A percentile compares a stretch with the other conserved stretches of the same genome.
Conservation (phyloP, 2,113 vertebrate genomes). For the Chaetodon auriga region DNA sequence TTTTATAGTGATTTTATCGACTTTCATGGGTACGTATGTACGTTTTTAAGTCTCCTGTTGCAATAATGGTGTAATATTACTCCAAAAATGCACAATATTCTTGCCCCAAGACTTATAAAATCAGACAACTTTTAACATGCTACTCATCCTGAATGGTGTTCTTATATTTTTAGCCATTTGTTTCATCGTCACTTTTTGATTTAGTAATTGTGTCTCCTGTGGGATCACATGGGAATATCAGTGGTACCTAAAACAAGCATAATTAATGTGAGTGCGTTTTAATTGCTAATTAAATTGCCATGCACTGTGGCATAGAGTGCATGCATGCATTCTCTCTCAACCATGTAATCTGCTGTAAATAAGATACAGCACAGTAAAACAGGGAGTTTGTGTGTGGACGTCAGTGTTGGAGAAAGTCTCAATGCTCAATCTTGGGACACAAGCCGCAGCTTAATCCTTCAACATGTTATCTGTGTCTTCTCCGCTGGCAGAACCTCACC, state of each 20-base stretch:
- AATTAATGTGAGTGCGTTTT: too few species aligned
- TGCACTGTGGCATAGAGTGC: too few species aligned
- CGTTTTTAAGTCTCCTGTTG: background rate
- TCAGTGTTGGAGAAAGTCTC: background rate
- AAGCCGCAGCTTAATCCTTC: constrained; percentile 3
- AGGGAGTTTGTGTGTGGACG: background rate
- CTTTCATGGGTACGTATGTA: background rate
- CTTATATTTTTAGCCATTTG: too few species aligned
- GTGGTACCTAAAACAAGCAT: too few species aligned
- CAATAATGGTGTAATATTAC: background rate
- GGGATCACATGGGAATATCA: too few species aligned
- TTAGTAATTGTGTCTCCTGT: background rate
- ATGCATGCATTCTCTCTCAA: too few species aligned
- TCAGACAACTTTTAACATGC: background rate
- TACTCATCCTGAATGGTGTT: background rate
- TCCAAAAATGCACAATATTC: background rate
- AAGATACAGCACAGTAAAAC: background rate
- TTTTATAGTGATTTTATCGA: background rate
- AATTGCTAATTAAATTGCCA: too few species aligned
- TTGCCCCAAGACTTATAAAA: background rate
- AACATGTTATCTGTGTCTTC: background rate
- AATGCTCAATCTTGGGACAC: constrained; percentile 8
- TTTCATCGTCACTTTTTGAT: background rate
- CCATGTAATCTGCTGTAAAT: too few species aligned
- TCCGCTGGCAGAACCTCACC: constrained; percentile 35